These are phyloP conservation scores for Anguilla anguilla DNA, from an alignment of 2,797 vertebrate species.

Conservation along the genomic window DNA sequence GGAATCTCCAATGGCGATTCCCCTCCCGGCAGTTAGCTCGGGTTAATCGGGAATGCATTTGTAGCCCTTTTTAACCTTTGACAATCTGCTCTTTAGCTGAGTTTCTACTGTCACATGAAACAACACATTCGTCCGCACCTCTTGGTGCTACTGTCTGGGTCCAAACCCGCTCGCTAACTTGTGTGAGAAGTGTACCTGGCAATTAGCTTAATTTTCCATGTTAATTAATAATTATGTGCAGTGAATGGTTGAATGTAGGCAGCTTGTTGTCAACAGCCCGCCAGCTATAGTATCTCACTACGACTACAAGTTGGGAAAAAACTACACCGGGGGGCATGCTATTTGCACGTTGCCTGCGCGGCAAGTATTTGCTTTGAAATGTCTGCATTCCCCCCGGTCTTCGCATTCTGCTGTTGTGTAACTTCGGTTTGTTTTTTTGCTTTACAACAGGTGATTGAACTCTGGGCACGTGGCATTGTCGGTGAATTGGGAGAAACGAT, in stretches of 20 bases:
- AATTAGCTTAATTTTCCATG: neutral
- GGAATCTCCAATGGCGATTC: neutral
- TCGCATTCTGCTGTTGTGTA: neutral
- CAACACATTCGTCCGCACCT: neutral
- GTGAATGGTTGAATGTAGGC: neutral
- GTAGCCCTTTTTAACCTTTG: neutral
- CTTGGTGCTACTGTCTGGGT: no score
- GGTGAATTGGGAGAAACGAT: constrained; percentile 59
- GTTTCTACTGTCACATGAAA: neutral
- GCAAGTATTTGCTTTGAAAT: neutral
- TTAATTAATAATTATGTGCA: neutral
- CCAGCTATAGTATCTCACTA: neutral
- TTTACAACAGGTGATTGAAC: constrained; percentile 54
- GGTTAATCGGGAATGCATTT: neutral
- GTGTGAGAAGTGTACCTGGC: neutral
- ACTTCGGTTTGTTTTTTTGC: neutral
- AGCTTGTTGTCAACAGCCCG: neutral
- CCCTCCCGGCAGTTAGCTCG: neutral
- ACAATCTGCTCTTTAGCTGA: neutral
- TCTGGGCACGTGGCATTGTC: constrained; percentile 38
- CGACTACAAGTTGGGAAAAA: neutral
- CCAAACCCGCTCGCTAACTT: neutral
- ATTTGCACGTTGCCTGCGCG: neutral
- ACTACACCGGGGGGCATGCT: neutral
- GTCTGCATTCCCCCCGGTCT: neutral